These are phyloP conservation scores for Hipparchia sbordonii DNA, from an alignment of 2,888 invertebrate species.

Conservation along the genomic window DNA sequence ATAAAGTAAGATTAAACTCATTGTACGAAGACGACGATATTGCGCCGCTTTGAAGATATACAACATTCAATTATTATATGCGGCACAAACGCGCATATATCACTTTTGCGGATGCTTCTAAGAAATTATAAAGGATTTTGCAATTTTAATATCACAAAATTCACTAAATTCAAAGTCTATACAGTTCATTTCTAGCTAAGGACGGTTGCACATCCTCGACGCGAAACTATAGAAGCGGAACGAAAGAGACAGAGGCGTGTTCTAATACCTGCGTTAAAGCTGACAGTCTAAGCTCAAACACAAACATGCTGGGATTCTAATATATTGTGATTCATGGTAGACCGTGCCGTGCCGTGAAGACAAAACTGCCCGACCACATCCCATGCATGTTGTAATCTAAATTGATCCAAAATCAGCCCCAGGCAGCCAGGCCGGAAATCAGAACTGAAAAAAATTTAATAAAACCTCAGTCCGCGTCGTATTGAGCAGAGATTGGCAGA, in stretches of 20 bases:
- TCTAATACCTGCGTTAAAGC: too few relatives aligned
- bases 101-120: neutral
- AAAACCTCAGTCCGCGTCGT: constrained; percentile 38
- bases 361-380: too few relatives aligned
- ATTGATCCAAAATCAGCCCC: neutral
- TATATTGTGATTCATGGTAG: too few relatives aligned
- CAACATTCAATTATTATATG: neutral
- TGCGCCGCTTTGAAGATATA: neutral
- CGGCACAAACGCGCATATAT: constrained; percentile 16
- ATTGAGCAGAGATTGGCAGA: constrained; percentile 41
- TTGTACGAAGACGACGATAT: constrained; percentile 41
- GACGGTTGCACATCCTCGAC: too few relatives aligned
- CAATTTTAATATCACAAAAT: neutral
- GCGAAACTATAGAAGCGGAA: too few relatives aligned
- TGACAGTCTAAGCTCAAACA: too few relatives aligned
- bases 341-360: too few relatives aligned
- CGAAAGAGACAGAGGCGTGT: too few relatives aligned
- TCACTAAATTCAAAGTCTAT: neutral
- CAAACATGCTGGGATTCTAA: too few relatives aligned
- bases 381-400: neutral
- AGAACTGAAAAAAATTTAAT: constrained; percentile 47
- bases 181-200: too few relatives aligned
- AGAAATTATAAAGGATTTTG: neutral
- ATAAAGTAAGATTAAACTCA: constrained; percentile 65
- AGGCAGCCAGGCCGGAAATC: constrained; percentile 17